Evolutionary conservation across 2,113 vertebrate species (phyloP), one percentile per base, ranked within the genome.

Genomic region (Gasterosteus aculeatus): DNA sequence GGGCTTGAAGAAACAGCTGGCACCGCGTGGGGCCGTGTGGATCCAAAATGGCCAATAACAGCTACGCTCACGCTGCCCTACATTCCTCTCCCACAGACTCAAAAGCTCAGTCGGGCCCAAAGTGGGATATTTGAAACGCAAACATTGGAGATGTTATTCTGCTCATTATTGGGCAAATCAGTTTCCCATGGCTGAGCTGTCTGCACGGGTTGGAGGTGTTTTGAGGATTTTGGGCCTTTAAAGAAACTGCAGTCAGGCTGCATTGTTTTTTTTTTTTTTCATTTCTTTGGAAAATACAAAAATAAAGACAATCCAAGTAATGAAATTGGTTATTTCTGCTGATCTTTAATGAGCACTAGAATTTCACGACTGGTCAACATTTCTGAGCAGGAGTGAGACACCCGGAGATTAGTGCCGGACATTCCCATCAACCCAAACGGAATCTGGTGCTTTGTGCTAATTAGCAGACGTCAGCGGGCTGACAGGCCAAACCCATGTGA

Each of bases 1-100:
- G 74, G 82, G 84, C 85, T 88, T 88, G 88, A 87, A 83, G 81
- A 85, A 88, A 90, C 90, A 91, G 89, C 88, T 91, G 89, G 86
- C 85, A 82, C 85, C 16, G 47, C 86, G 88, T 89, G 89, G 86
- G 88, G 89, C 81, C 83, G 54, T 16, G 38, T 8, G 26, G 77
- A 86, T 83, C 87, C 87, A 89, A 86, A 73, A 92, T 91, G 87
- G 87, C 83, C 12, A 75, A 49, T 44, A 69, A 64, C 83, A 84
- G 82, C 69, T 69, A 85, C 41, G 68, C 72, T 70, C 31, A 35
- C 33, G 7, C 72, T 60, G 44, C 56, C 49, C 66, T 56, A 69
- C 86, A 92, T 90, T 91, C 85, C 88, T 83, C 77, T 90, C 90
- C 82, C 92, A 90, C 87, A 88, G 77, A 80, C 65, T 19, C 22